A percentile compares a stretch with the other conserved stretches of the same genome.
These are phyloP conservation scores for Ceratina australensis DNA, from an alignment of 1,140 invertebrate genomes.

Conservation along the genomic window DNA sequence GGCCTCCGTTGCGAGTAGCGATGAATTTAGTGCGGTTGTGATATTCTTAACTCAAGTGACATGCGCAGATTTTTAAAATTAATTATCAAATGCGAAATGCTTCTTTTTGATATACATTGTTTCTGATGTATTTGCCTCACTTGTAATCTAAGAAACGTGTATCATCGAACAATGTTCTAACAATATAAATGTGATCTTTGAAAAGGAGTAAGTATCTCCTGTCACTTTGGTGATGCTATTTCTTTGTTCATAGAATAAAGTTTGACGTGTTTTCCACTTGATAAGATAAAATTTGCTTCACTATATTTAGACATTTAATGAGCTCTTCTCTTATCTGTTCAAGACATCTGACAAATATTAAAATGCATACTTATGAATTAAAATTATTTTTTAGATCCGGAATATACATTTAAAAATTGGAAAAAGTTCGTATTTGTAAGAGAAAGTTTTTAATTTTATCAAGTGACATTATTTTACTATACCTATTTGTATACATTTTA, in stretches of 20 bases:
- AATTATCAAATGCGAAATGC: background rate
- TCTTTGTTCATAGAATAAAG: no score
- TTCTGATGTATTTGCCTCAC: background rate
- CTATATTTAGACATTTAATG: background rate
- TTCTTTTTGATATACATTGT: background rate
- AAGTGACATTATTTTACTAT: background rate
- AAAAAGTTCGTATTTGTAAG: background rate
- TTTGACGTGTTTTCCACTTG: no score
- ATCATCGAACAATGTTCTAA: background rate
- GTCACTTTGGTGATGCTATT: no score
- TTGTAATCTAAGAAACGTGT: background rate
- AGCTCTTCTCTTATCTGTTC: no score
- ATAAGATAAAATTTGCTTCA: background rate
- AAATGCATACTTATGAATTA: background rate
- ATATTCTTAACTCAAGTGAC: background rate
- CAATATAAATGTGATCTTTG: background rate
- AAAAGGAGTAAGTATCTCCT: background rate
- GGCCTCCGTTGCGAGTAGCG: background rate
- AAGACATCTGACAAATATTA: background rate
- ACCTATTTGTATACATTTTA: background rate
- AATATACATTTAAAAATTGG: background rate
- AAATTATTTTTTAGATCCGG: no score
- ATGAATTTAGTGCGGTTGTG: background rate
- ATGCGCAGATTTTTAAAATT: conserved; percentile 24
- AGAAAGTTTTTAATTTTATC: conserved; percentile 1